These are phyloP conservation scores for Diaprepes abbreviatus DNA, from an alignment of 2,888 invertebrate genomes.

Conservation along the genomic window DNA sequence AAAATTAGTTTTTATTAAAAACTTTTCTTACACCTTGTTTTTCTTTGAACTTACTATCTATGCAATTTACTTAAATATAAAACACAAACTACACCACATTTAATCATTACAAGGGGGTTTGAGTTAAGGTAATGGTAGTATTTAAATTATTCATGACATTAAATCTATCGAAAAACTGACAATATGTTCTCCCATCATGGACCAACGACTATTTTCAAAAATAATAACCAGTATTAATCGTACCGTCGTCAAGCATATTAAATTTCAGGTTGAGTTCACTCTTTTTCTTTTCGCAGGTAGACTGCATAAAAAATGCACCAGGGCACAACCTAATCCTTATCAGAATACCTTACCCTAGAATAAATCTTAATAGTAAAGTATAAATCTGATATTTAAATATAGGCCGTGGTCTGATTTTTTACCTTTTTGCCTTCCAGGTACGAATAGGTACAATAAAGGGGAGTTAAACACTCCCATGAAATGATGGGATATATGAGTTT, in stretches of 20 bases:
- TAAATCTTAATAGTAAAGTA: slow-evolving; percentile 35
- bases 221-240: slow-evolving; percentile 37
- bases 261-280: slow-evolving; percentile 48
- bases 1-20: too few species aligned
- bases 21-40: too few species aligned
- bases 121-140: too few species aligned
- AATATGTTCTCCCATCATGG: slow-evolving; percentile 13
- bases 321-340: slow-evolving; percentile 46
- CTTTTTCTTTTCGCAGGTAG: slow-evolving; percentile 40
- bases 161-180: background rate
- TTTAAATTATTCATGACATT: background rate
- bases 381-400: slow-evolving; percentile 46
- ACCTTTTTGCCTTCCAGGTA: slow-evolving; percentile 36
- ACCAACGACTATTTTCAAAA: slow-evolving; percentile 34
- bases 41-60: too few species aligned
- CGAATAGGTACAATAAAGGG: slow-evolving; percentile 6
- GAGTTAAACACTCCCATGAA: slow-evolving; percentile 14
- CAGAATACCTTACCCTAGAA: slow-evolving; percentile 37
- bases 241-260: slow-evolving; percentile 30
- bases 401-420: slow-evolving; percentile 44
- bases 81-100: too few species aligned
- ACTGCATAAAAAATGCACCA: slow-evolving; percentile 31
- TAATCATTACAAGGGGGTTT: too few species aligned
- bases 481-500: background rate
- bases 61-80: too few species aligned